phyloP scores from a whole-genome alignment of 2,888 invertebrate species.

The Dysmachus trigonus region DNA sequence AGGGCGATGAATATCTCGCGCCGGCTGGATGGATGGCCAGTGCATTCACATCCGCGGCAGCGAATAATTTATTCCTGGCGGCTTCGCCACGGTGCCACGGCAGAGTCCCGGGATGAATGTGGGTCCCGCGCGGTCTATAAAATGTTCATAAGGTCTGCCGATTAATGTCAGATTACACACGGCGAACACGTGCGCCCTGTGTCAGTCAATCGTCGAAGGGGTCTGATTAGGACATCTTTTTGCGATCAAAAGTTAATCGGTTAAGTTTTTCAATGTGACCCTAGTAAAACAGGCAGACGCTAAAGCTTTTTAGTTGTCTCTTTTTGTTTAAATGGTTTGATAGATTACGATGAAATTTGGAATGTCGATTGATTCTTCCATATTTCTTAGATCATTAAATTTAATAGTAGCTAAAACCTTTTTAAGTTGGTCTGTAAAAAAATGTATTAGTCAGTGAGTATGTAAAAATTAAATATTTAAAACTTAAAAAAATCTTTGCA shows the following conservation, averaged over 20 bases:
- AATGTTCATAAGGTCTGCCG: slow-evolving; percentile 1
- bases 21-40: background rate
- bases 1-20: slow-evolving; percentile 30
- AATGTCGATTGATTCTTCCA: too few relatives aligned
- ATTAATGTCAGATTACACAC: slow-evolving; percentile 43
- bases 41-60: slow-evolving; percentile 11
- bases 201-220: background rate
- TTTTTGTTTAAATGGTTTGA: too few relatives aligned
- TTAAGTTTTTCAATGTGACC: background rate
- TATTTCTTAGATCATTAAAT: too few relatives aligned
- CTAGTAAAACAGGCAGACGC: background rate
- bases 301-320: too few relatives aligned
- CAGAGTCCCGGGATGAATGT: background rate
- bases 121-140: background rate
- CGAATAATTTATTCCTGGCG: slow-evolving; percentile 24
- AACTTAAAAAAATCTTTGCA: too few relatives aligned
- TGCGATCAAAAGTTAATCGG: background rate
- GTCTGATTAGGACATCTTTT: background rate
- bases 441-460: too few relatives aligned
- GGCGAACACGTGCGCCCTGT: slow-evolving; percentile 16
- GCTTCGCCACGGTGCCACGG: slow-evolving; percentile 5
- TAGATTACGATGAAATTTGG: too few relatives aligned
- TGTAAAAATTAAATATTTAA: too few relatives aligned
- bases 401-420: too few relatives aligned
- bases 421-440: too few relatives aligned